Evolutionary conservation across 2,797 vertebrate species (phyloP).

Genomic region (Acipenser ruthenus): DNA sequence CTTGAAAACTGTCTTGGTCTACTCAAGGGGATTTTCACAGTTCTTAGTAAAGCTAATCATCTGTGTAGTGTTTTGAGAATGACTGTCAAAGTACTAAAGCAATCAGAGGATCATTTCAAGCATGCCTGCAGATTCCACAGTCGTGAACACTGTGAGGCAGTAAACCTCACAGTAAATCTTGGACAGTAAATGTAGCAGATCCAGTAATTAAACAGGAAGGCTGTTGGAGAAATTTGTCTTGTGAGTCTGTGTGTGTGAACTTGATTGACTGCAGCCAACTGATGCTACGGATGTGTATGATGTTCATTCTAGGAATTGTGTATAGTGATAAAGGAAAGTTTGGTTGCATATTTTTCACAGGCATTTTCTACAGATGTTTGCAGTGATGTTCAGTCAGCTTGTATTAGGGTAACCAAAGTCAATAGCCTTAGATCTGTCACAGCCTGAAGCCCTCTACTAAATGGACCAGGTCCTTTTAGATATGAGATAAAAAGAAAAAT

Average conservation of each 20-base stretch:
- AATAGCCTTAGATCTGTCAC: conserved; percentile 6
- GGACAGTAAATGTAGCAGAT: background rate
- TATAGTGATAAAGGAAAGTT: conserved; percentile 61
- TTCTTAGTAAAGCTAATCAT: conserved; percentile 63
- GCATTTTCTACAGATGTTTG: conserved; percentile 64
- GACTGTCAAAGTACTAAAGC: conserved; percentile 49
- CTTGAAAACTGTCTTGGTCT: conserved; percentile 43
- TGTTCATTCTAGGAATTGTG: conserved; percentile 58
- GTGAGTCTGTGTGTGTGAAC: conserved; percentile 7
- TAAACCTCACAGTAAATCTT: background rate
- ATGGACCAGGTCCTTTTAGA: background rate
- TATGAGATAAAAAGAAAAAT: background rate
- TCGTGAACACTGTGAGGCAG: conserved; percentile 29
- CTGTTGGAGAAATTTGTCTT: background rate
- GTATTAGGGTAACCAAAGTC: conserved; percentile 1
- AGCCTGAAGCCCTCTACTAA: conserved; percentile 4
- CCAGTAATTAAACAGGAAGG: background rate
- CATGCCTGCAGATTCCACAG: conserved; percentile 40
- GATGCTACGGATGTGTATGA: conserved; percentile 62
- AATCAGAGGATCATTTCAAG: conserved; percentile 35
- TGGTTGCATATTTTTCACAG: conserved; percentile 63
- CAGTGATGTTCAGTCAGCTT: conserved; percentile 55
- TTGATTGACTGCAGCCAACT: conserved; percentile 74
- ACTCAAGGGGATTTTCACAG: conserved; percentile 56
- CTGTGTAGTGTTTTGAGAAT: conserved; percentile 46